Conservation (phyloP, 2,888 invertebrate species). For the Tanytarsus gracilentus region DNA sequence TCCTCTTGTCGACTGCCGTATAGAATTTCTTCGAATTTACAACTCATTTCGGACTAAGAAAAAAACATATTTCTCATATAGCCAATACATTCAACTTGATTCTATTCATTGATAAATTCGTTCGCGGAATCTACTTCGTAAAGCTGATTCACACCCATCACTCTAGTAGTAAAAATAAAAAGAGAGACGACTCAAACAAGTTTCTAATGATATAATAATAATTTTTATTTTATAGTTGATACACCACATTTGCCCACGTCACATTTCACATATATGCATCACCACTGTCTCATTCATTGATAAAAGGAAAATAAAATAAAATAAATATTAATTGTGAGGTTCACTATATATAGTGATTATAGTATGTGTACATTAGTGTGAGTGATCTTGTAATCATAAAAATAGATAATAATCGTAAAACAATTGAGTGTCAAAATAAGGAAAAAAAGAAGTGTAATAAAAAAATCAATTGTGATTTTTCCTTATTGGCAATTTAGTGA, state of each 20-base stretch:
- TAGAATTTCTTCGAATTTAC: too few relatives aligned
- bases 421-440: constrained; percentile 1
- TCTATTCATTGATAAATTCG: neutral
- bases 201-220: constrained; percentile 23
- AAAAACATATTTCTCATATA: too few relatives aligned
- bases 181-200: constrained; percentile 7
- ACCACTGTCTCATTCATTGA: too few relatives aligned
- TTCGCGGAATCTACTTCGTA: constrained; percentile 7
- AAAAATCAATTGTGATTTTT: constrained; percentile 17
- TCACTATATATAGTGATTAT: neutral
- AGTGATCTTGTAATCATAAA: constrained; percentile 15
- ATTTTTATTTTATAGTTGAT: constrained; percentile 3
- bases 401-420: constrained; percentile 22
- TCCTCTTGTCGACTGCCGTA: too few relatives aligned
- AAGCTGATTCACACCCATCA: constrained; percentile 22
- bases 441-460: neutral
- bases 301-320: neutral
- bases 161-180: neutral
- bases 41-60: too few relatives aligned
- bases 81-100: too few relatives aligned
- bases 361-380: neutral
- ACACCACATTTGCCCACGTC: too few relatives aligned
- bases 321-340: neutral
- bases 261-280: too few relatives aligned
- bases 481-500: neutral